Evolutionary conservation across 1,140 invertebrate genomes (phyloP), one percentile per base, ranked within the genome.

Genomic region (Drosophila eugracilis): DNA sequence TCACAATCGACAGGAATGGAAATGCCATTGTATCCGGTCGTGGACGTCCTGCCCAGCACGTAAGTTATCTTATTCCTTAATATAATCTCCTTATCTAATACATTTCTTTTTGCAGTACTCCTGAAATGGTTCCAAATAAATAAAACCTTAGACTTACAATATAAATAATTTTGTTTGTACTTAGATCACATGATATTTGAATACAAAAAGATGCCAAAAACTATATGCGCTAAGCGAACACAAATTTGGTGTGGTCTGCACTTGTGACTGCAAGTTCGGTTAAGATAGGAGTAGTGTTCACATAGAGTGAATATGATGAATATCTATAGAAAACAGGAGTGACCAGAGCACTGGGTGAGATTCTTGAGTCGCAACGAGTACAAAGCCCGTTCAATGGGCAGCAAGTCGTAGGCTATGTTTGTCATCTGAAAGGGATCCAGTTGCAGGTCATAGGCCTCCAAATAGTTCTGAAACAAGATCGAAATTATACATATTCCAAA

Each of bases 401-500:
- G 81, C 69, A 94, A 92, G 22, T 90, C 90, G 28, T 92, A 90
- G 3, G 90, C 93, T 15, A 94, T 92, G 91, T 97, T 97, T 0
- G 86, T 78, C 78, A 97, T 58, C 92, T 97, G 95, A 84, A 94
- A 94, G 0, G 94, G 94, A 91, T 97, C 96, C 0, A 75, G 48
- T 1, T 78, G 79, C 2, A 97, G 63, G 81, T 97, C 93, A 79
- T 97, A 97, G 4, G 93, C 93, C 91, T 97, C 96, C 3, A 93
- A 91, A 84, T 94, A 96, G 72, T 93, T 89, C 95, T 96, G 22
- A 93, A 92, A 55, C 75, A 44, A 78, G 57, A 21, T 1, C 5
- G 0, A 57, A 34, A 48, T 21, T 53, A 41, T 41, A 48, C 0
- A 62, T 36, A 50, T n/a, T n/a, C n/a, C n/a, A 22, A 14, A 14